These are phyloP conservation scores for Calliopum simillimum DNA, from an alignment of 2,888 invertebrate genomes.

Conservation along the genomic window DNA sequence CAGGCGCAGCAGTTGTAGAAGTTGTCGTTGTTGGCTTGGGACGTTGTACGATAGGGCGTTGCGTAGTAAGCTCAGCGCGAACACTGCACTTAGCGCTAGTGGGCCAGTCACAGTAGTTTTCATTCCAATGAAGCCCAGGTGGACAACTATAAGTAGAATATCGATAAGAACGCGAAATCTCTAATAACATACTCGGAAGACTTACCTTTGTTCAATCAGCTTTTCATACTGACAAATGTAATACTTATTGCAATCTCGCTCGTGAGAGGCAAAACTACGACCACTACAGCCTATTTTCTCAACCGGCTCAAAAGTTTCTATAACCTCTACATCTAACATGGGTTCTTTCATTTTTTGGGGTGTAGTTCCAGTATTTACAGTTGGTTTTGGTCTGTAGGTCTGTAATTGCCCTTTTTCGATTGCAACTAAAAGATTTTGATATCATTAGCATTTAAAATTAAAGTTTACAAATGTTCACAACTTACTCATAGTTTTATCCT, in stretches of 20 bases:
- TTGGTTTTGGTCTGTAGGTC: constrained; percentile 46
- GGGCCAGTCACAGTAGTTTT: constrained; percentile 85
- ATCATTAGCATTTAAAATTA: not conserved
- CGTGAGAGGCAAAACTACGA: constrained; percentile 72
- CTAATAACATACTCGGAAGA: not conserved
- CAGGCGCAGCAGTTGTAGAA: constrained; percentile 46
- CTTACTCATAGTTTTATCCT: constrained; percentile 63
- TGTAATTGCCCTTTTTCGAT: constrained; percentile 41
- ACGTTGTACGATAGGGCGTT: constrained; percentile 46
- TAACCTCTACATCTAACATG: constrained; percentile 14
- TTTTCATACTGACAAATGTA: constrained; percentile 83
- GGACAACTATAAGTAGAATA: constrained; percentile 71
- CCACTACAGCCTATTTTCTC: constrained; percentile 53
- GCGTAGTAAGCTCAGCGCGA: constrained; percentile 53
- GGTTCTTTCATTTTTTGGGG: constrained; percentile 33
- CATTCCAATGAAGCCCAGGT: constrained; percentile 81
- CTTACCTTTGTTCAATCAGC: constrained; percentile 72
- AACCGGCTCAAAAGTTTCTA: constrained; percentile 13
- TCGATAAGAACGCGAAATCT: not conserved
- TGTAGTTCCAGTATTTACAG: constrained; percentile 36
- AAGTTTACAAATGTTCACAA: not conserved
- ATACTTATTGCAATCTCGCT: constrained; percentile 80
- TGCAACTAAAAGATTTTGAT: constrained; percentile 46
- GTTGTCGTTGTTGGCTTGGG: constrained; percentile 47
- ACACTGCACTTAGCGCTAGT: constrained; percentile 75